These are phyloP conservation scores for Nineta flava DNA, from an alignment of 2,888 invertebrate species.

Conservation along the genomic window DNA sequence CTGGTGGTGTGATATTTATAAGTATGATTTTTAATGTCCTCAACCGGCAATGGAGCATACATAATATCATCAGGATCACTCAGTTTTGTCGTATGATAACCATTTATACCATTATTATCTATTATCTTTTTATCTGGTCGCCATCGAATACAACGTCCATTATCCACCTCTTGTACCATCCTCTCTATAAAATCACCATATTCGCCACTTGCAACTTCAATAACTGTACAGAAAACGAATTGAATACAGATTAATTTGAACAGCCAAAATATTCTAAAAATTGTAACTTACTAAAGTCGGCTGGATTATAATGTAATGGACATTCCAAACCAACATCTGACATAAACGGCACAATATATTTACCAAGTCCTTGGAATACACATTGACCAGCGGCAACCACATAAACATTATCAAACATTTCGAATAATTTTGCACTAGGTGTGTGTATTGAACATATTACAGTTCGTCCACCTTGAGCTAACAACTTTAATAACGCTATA, in stretches of 20 bases:
- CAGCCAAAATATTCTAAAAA: neutral
- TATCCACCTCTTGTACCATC: slow-evolving; percentile 52
- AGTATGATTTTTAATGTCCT: slow-evolving; percentile 2
- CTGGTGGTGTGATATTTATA: slow-evolving; percentile 28
- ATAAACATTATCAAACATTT: slow-evolving; percentile 83
- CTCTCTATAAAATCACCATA: slow-evolving; percentile 55
- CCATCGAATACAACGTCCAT: slow-evolving; percentile 44
- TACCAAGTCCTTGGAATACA: slow-evolving; percentile 69
- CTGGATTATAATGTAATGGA: slow-evolving; percentile 87
- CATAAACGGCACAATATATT: slow-evolving; percentile 69
- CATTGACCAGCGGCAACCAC: slow-evolving; percentile 80
- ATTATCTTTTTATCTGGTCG: slow-evolving; percentile 6
- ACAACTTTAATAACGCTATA: slow-evolving; percentile 62
- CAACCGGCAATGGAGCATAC: slow-evolving; percentile 8
- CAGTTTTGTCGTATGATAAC: neutral
- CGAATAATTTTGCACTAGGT: slow-evolving; percentile 85
- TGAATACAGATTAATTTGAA: neutral
- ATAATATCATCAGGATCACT: slow-evolving; percentile 7
- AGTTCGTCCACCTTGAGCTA: slow-evolving; percentile 76
- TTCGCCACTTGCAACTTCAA: slow-evolving; percentile 67
- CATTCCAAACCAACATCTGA: slow-evolving; percentile 62
- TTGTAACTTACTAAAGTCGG: slow-evolving; percentile 70
- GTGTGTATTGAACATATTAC: slow-evolving; percentile 92
- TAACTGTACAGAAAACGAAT: slow-evolving; percentile 42
- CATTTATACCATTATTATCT: slow-evolving; percentile 16